Evolutionary conservation across 1,140 invertebrate species (phyloP), one percentile per base, ranked within the genome.

Genomic region (Zaprionus ghesquierei): DNA sequence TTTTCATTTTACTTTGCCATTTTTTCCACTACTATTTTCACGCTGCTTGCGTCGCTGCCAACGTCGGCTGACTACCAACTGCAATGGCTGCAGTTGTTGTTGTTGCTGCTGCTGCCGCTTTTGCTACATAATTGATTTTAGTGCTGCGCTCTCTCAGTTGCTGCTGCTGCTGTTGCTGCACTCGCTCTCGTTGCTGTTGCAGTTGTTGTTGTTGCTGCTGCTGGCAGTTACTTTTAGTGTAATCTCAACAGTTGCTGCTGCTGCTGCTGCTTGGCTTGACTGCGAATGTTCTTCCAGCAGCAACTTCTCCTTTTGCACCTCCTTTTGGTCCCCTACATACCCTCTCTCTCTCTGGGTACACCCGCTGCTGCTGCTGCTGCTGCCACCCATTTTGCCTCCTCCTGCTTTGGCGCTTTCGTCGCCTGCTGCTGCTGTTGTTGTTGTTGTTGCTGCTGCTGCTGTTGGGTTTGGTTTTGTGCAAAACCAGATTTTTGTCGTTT

Each of bases 111-210:
- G 60, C 59, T 79, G 81, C 69, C 53, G 74, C 77, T 79, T 62
- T 77, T 65, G 81, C 81, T 89, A 87, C 82, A 89, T 87, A 87
- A 87, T 87, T 87, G 84, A 87, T 87, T 87, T 87, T 89, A 86
- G 82, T 87, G 79, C 79, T 87, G 84, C 60, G 77, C 78, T 87
- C 84, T 87, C 72, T 72, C 68, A 73, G 56, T 69, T 8, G 27
- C 18, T 58, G 63, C 18, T 58, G 38, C 46, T 60, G 65, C 33
- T 53, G 61, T 46, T 46, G 56, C 56, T 60, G 70, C 70, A 53
- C 25, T 51, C 20, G 51, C 29, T 23, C 15, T 15, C 6, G 13
- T 8, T 44, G 44, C 60, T 68, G 56, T 46, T 63, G 49, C 29
- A 65, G 56, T 31, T 71, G 27, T 33, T 61, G 69, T 10, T 71